Base-by-base conservation (phyloP, 2,888 invertebrate species). In the Drosophila nr. fundita region DNA sequence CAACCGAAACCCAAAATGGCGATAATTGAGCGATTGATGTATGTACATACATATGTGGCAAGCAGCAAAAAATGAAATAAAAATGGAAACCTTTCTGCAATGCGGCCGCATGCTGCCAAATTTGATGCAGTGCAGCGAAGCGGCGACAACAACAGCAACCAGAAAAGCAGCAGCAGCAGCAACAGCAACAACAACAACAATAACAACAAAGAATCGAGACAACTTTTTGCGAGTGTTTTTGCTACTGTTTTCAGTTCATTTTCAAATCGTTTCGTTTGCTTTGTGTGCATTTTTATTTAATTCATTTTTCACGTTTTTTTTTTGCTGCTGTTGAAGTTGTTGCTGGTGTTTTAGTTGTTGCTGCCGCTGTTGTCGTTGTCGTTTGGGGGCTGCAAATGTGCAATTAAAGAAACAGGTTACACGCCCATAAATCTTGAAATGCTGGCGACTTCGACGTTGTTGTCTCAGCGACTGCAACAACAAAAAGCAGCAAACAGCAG, bases 331-430 rank as follows among this genome's bases (percentile, higher is more conserved):
- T 11, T 69, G 68, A 32, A 70, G 76, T 62, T 63, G 78, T 53
- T 71, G 78, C 62, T 80, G 80, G 18, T 66, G 65, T 32, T 64
- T 70, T 54, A 70, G 78, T 57, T 76, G 76, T 59, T 81, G 80
- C 70, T 73, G 79, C 63, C 76, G 79, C n/a, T 34, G 53, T 57
- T 58, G 72, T 67, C 55, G 77, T 71, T 68, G 83, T 80, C 86
- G 83, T 87, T 87, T 83, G 78, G 84, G 77, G 80, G 88, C 91
- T 90, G 91, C 89, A 92, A 91, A 92, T 92, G 91, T 90, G 91
- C 91, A 91, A 91, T 91, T 91, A 91, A 91, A 91, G 92, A 91
- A 92, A 91, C 91, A 91, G 92, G 91, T 92, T 91, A 91, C 91
- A 90, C 90, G 83, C 78, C 88, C 84, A 87, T 91, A 91, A 91